Evolutionary conservation across 2,888 invertebrate species (phyloP).

Genomic region (Melinaea marsaeus): DNA sequence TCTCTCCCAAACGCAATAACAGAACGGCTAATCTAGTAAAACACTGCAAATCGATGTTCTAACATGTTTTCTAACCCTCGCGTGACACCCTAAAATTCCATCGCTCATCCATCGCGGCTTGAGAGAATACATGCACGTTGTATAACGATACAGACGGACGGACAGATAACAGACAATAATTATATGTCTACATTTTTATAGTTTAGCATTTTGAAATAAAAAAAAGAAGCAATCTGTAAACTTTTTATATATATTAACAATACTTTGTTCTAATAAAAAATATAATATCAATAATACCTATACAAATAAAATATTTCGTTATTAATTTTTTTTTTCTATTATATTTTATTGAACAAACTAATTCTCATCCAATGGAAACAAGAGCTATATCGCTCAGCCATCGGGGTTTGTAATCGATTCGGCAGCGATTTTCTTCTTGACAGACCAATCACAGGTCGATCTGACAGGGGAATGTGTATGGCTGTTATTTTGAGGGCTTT

Average conservation of each 20-base stretch:
- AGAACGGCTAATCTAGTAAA: conserved; percentile 36
- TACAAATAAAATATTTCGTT: too few relatives aligned
- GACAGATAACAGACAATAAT: background rate
- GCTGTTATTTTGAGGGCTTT: conserved; percentile 21
- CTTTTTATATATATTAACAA: too few relatives aligned
- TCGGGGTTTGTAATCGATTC: conserved; percentile 39
- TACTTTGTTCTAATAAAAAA: too few relatives aligned
- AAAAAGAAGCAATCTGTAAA: too few relatives aligned
- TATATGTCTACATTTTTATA: background rate
- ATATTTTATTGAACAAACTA: background rate
- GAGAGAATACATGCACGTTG: conserved; percentile 12
- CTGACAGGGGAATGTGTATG: conserved; percentile 39
- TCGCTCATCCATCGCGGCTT: conserved; percentile 42
- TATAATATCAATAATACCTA: too few relatives aligned
- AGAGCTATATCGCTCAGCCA: conserved; percentile 43
- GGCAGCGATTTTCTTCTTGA: conserved; percentile 58
- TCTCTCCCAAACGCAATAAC: conserved; percentile 34
- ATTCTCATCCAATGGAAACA: conserved; percentile 13
- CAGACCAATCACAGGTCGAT: conserved; percentile 59
- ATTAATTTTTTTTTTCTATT: too few relatives aligned
- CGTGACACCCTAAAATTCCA: conserved; percentile 40
- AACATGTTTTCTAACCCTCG: conserved; percentile 39
- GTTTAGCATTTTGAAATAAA: background rate
- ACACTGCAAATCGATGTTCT: conserved; percentile 36
- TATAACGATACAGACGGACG: conserved; percentile 7